A percentile compares a stretch with the other conserved stretches of the same genome.
Evolutionary conservation across 1,140 invertebrate genomes (phyloP).

Genomic region (Arion vulgaris): DNA sequence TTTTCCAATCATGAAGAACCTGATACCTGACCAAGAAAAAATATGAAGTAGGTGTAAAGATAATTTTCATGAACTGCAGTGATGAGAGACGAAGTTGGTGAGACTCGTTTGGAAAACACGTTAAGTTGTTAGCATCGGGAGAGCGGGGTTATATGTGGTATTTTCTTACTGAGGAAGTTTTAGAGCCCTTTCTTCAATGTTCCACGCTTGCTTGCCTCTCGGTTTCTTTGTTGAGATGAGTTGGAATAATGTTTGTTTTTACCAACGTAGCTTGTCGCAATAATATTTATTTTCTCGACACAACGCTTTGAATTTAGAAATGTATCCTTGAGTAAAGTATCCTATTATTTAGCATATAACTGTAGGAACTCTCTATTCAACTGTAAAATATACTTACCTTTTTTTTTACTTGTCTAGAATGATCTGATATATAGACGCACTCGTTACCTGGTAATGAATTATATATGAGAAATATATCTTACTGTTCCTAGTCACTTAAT

Average conservation of each 20-base stretch:
- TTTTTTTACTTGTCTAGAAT: background rate
- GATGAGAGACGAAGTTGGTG: conserved; percentile 1
- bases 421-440: no score
- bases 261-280: background rate
- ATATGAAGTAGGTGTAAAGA: conserved; percentile 15
- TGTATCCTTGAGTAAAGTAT: background rate
- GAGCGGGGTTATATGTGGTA: background rate
- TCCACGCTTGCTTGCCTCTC: background rate
- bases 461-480: no score
- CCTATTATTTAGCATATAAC: no score
- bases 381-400: no score
- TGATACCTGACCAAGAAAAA: conserved; percentile 20
- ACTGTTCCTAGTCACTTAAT: no score
- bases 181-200: background rate
- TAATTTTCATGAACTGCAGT: conserved; percentile 18
- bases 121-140: conserved; percentile 20
- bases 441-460: no score
- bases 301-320: background rate
- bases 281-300: no score
- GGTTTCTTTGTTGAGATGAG: background rate
- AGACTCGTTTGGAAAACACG: background rate
- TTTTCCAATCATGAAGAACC: conserved; percentile 11
- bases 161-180: background rate
- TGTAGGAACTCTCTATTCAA: no score
- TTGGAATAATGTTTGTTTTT: background rate